These are phyloP conservation scores for Cyprinus carpio DNA, from an alignment of 2,113 vertebrate genomes.

Conservation along the genomic window DNA sequence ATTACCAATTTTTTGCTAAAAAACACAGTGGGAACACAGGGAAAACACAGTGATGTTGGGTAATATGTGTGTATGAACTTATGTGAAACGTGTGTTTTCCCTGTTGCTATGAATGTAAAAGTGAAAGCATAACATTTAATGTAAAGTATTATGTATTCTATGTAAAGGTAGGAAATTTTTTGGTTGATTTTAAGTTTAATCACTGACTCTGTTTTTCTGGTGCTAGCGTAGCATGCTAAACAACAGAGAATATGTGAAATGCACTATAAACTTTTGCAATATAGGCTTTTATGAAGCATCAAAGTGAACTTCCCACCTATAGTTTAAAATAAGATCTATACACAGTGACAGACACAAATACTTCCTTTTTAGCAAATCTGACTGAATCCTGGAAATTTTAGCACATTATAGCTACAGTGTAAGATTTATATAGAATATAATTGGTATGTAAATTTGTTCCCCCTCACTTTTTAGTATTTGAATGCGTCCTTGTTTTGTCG, in stretches of 20 bases:
- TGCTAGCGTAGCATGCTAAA: neutral
- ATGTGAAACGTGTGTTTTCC: neutral
- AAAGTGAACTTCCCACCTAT: neutral
- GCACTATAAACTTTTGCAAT: neutral
- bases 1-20: neutral
- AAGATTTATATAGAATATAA: neutral
- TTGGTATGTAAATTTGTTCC: neutral
- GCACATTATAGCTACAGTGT: neutral
- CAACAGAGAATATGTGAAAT: neutral
- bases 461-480: neutral
- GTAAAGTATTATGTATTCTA: neutral
- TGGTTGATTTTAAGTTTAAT: no score
- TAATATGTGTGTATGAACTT: neutral
- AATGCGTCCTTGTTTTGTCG: neutral
- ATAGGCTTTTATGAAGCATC: neutral
- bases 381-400: neutral
- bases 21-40: no score
- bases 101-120: neutral
- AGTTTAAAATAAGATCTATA: neutral
- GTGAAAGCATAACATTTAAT: neutral
- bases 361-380: neutral
- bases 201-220: neutral
- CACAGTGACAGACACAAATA: neutral
- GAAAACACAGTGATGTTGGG: neutral
- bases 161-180: neutral